Conservation (phyloP, 2,888 invertebrate genomes). For the Tenthredo amoena region DNA sequence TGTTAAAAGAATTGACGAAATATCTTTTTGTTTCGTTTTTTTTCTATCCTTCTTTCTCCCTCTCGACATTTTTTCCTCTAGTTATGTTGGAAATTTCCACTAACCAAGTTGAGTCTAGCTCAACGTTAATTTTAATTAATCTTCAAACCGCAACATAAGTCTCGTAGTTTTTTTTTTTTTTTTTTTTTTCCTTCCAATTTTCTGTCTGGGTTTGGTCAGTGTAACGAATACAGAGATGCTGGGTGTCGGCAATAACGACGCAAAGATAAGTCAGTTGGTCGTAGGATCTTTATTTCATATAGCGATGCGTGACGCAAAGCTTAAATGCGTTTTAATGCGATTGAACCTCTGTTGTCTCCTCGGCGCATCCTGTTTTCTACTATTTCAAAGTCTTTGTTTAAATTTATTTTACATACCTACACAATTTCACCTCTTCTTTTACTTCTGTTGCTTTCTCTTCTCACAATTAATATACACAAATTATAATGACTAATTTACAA, state of each 20-base stretch:
- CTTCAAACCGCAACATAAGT: no score
- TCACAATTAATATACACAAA: background rate
- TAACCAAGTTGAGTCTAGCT: background rate
- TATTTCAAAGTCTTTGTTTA: background rate
- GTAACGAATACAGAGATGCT: background rate
- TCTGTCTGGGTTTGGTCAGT: background rate
- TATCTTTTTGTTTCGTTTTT: background rate
- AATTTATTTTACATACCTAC: background rate
- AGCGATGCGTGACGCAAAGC: background rate
- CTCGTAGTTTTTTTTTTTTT: background rate
- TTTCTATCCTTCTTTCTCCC: background rate
- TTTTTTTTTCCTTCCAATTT: background rate
- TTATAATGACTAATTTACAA: background rate
- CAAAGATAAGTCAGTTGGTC: background rate
- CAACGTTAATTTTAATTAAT: background rate
- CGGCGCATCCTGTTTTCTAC: conserved; percentile 33
- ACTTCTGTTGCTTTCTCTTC: background rate
- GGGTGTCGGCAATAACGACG: background rate
- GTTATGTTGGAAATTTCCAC: background rate
- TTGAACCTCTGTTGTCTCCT: conserved; percentile 35
- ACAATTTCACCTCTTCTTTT: background rate
- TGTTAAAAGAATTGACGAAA: no score
- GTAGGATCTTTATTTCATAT: background rate
- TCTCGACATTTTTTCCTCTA: background rate
- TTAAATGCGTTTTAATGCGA: conserved; percentile 15